Evolutionary conservation across 2,113 vertebrate genomes (phyloP).

Genomic region (Callospermophilus lateralis): DNA sequence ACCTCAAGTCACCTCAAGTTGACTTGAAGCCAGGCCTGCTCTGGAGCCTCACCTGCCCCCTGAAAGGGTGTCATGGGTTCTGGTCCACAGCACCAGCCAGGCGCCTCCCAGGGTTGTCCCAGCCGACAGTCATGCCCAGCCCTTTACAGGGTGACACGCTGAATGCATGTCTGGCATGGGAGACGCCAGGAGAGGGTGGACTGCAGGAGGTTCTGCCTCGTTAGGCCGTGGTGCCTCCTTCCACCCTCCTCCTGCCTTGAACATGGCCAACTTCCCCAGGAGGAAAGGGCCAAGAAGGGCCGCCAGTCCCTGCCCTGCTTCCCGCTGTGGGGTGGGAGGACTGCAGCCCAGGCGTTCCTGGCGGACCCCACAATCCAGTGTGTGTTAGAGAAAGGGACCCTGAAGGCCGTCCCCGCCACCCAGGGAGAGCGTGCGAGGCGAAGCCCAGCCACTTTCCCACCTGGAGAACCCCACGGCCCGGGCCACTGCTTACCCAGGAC

Average conservation of each 20-base stretch:
- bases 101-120: neutral
- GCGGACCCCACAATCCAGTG: neutral
- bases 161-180: neutral
- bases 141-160: neutral
- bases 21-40: neutral
- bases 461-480: accelerated
- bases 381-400: too few species aligned
- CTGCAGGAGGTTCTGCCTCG: neutral
- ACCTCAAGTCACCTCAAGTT: too few species aligned
- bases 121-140: neutral
- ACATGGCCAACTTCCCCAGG: accelerated
- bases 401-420: neutral
- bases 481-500: neutral
- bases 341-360: neutral
- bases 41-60: neutral
- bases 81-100: neutral
- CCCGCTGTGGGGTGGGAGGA: too few species aligned
- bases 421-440: neutral
- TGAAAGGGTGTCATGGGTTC: neutral
- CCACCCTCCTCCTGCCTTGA: neutral
- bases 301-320: too few species aligned
- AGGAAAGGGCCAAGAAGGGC: neutral
- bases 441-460: neutral
- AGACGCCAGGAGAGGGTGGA: neutral
- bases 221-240: too few species aligned